Conservation (phyloP, 2,888 invertebrate genomes). For the Bimastos eiseni region DNA sequence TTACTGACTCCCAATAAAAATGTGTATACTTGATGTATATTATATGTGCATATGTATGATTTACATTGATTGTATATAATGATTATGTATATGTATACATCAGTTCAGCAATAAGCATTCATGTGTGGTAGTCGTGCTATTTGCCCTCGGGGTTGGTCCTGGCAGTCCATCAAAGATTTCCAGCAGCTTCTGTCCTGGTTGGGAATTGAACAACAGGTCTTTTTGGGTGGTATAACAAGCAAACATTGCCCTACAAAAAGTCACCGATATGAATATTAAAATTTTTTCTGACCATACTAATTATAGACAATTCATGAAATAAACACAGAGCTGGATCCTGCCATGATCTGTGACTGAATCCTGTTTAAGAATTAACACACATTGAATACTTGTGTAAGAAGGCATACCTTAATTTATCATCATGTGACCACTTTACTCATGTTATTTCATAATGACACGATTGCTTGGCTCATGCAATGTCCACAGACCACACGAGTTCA, state of each 20-base stretch:
- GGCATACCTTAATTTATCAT: not conserved
- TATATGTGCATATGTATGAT: too few relatives aligned
- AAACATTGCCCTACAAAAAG: not conserved
- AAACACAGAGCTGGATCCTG: not conserved
- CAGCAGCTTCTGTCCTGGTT: not conserved
- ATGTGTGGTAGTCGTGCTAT: too few relatives aligned
- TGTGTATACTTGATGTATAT: too few relatives aligned
- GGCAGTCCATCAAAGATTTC: not conserved
- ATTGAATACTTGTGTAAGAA: not conserved
- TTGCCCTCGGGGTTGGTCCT: not conserved
- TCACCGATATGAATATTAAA: not conserved
- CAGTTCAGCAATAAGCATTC: too few relatives aligned
- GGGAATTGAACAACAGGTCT: not conserved
- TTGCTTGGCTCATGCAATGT: not conserved
- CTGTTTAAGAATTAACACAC: not conserved
- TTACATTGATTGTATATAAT: too few relatives aligned
- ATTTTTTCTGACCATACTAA: not conserved
- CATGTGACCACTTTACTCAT: conserved; percentile 1
- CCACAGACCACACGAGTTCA: not conserved
- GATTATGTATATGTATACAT: too few relatives aligned
- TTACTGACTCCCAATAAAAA: not conserved
- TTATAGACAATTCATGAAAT: not conserved
- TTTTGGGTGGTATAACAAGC: not conserved
- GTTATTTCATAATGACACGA: not conserved
- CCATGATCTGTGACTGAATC: not conserved